A percentile compares a stretch with the other conserved stretches of the same genome.
phyloP scores from a whole-genome alignment of 2,113 vertebrate genomes.

The Coptodon rendalli region DNA sequence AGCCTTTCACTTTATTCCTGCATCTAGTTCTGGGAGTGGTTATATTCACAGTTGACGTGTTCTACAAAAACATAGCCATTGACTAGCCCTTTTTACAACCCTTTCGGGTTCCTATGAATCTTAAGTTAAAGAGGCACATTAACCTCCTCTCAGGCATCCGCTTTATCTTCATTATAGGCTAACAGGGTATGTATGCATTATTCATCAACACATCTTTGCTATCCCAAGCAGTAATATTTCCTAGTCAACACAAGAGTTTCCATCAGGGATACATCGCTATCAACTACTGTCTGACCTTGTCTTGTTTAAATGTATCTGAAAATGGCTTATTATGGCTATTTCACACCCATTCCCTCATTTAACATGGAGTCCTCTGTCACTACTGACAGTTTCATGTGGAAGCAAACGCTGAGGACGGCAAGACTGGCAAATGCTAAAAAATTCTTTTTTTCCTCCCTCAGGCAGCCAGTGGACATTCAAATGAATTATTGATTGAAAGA shows the following conservation, averaged over 20 bases:
- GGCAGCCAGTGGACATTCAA: constrained; percentile 38
- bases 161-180: constrained; percentile 54
- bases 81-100: constrained; percentile 51
- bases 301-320: constrained; percentile 5
- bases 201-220: constrained; percentile 45
- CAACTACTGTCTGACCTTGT: neutral
- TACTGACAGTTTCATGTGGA: constrained; percentile 20
- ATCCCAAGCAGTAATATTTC: constrained; percentile 36
- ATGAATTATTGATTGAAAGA: constrained; percentile 56
- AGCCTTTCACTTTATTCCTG: neutral
- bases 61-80: constrained; percentile 35
- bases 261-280: neutral
- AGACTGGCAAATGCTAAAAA: constrained; percentile 3
- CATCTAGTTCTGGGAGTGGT: neutral
- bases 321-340: constrained; percentile 42
- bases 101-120: constrained; percentile 40
- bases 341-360: constrained; percentile 12
- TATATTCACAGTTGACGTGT: constrained; percentile 38
- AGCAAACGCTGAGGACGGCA: constrained; percentile 23
- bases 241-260: constrained; percentile 2
- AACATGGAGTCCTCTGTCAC: neutral
- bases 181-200: constrained; percentile 48
- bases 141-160: constrained; percentile 44
- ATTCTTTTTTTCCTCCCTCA: accelerated
- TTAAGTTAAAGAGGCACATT: constrained; percentile 57